Evolutionary conservation across 2,797 vertebrate species (phyloP), one percentile per base, ranked within the genome.

Genomic region (Acanthurus lineatus): DNA sequence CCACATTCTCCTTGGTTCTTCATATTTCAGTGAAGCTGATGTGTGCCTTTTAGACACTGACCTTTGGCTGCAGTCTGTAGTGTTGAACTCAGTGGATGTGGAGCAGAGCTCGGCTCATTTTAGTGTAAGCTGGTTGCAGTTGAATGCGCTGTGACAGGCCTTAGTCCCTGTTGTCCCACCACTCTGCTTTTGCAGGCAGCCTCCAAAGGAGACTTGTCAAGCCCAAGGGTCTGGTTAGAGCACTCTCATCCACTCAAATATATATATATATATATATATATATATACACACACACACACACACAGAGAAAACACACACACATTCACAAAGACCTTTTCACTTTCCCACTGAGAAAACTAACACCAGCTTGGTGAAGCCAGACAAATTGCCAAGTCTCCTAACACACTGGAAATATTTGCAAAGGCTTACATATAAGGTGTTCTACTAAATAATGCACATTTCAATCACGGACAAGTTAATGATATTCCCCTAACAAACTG

Each of bases 391-490:
- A 67, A 9, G 45, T 65, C 72, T 79, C 54, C 53, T 17, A 38
- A 73, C 54, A 78, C 63, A 44, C 38, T 40, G 2, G 69, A 63
- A 20, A 73, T 77, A 82, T 88, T 83, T 81, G 69, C 63, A 68
- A 70, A 65, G 59, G 64, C 63, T 73, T 66, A 58, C 20, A 66
- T 67, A 69, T 38, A 56, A 51, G 44, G 42, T 69, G 57, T 73
- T 68, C 54, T 54, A 67, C 77, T 89, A 77, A 91, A 92, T 93
- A 86, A 91, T 87, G 77, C 76, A 89, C 60, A 65, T 73, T 89
- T 88, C 69, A 83, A 89, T 91, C 76, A 86, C 56, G 42, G 76
- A 70, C n/a, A 44, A 47, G 40, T 40, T 73, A 69, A 83, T 85
- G 51, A 64, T 35, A 79, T 68, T 79, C 28, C 14, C 25, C 44